Conservation (phyloP, 92 coral and sea anemone genomes). For the Epizoanthus illoricatus region DNA sequence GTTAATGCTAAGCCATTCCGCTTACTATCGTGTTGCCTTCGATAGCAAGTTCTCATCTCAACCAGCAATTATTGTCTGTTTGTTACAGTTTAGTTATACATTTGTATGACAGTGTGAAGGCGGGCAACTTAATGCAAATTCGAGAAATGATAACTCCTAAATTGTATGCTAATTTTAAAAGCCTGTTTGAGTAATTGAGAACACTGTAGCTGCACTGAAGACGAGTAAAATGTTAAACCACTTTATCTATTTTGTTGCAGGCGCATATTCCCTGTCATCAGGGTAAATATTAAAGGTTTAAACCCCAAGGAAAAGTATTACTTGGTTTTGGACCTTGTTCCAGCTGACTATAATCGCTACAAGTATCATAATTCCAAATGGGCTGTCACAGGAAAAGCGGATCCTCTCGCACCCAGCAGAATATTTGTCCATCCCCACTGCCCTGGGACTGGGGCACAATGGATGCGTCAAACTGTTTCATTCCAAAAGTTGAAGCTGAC, state of each 20-base stretch:
- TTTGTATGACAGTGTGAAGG: constrained; percentile 5
- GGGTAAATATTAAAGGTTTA: constrained; percentile 84
- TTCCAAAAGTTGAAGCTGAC: constrained; percentile 96
- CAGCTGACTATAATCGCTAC: constrained; percentile 98
- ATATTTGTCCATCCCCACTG: constrained; percentile 93
- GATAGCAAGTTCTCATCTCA: neutral
- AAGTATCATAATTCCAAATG: constrained; percentile 96
- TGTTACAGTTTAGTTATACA: constrained; percentile 36
- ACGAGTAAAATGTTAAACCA: constrained; percentile 11
- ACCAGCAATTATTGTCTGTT: constrained; percentile 27
- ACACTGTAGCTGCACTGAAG: constrained; percentile 23
- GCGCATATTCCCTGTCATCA: constrained; percentile 96
- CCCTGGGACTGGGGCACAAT: constrained; percentile 97
- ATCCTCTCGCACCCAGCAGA: constrained; percentile 88
- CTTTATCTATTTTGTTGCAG: constrained; percentile 50
- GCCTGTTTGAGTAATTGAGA: constrained; percentile 9
- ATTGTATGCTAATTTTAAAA: constrained; percentile 21
- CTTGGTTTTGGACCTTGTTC: constrained; percentile 84
- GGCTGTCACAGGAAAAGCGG: constrained; percentile 97
- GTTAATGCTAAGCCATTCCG: too few relatives aligned
- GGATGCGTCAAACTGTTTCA: constrained; percentile 96
- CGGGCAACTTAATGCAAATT: constrained; percentile 37
- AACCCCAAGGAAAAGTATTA: constrained; percentile 94
- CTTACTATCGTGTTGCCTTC: too few relatives aligned
- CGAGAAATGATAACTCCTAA: constrained; percentile 11